Evolutionary conservation across 1,140 invertebrate species (phyloP).

Genomic region (Phthorimaea operculella): DNA sequence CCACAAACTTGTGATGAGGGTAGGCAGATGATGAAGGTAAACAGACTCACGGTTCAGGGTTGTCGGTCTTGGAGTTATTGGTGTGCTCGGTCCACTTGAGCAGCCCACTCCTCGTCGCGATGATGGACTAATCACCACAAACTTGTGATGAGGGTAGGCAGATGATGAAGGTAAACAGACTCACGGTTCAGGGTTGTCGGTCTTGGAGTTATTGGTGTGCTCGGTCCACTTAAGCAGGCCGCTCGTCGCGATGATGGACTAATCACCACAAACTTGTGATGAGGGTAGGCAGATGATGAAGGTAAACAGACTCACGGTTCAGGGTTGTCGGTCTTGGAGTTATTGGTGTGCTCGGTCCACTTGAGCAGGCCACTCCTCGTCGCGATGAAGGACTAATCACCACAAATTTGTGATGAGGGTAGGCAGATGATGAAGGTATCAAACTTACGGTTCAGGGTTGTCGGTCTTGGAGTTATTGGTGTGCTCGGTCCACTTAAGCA

Average conservation of each 20-base stretch:
- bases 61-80: constrained; percentile 57
- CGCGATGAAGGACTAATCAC: constrained; percentile 87
- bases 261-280: constrained; percentile 86
- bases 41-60: constrained; percentile 75
- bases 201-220: constrained; percentile 63
- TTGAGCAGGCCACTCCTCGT: constrained; percentile 88
- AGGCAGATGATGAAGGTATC: no score
- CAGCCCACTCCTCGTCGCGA: constrained; percentile 89
- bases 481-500: constrained; percentile 87
- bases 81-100: constrained; percentile 84
- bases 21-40: no score
- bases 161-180: constrained; percentile 32
- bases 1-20: constrained; percentile 88
- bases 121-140: constrained; percentile 86
- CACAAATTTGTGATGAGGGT: constrained; percentile 88
- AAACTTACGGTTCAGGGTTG: constrained; percentile 74
- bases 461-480: constrained; percentile 57
- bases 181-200: constrained; percentile 74
- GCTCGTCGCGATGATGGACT: constrained; percentile 89
- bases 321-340: constrained; percentile 60
- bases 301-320: constrained; percentile 79
- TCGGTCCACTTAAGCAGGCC: constrained; percentile 89
- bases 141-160: no score
- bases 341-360: constrained; percentile 79
- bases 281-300: no score